Evolutionary conservation across 92 coral and sea anemone genomes (phyloP).

Genomic region (Desmophyllum pertusum): DNA sequence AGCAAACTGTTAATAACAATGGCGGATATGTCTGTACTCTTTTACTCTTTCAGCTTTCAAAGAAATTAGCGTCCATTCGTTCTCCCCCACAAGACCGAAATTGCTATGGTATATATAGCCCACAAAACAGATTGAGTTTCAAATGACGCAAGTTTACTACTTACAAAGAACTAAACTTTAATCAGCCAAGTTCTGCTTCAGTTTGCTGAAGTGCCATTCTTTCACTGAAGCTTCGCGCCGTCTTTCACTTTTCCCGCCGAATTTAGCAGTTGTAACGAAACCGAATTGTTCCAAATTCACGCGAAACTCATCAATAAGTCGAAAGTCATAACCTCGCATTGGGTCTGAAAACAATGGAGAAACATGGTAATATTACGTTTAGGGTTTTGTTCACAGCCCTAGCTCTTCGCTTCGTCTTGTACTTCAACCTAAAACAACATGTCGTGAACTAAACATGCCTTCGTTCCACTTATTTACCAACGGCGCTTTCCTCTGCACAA

Average conservation of each 20-base stretch:
- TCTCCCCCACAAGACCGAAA: neutral
- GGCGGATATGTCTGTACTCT: neutral
- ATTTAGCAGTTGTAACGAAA: neutral
- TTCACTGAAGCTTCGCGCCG: neutral
- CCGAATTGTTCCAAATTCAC: neutral
- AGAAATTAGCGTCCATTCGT: neutral
- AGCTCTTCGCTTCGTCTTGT: neutral
- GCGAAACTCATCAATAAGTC: neutral
- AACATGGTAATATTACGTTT: neutral
- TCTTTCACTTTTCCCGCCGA: neutral
- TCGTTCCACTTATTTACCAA: neutral
- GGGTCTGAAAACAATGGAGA: neutral
- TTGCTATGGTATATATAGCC: neutral
- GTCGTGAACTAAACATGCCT: neutral
- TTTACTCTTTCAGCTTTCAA: neutral
- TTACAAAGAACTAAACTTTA: neutral
- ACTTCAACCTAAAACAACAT: slow-evolving; percentile 1
- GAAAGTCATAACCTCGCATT: slow-evolving; percentile 1
- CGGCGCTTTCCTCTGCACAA: neutral
- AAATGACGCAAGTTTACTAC: neutral
- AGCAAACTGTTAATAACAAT: neutral
- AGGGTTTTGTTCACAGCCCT: neutral
- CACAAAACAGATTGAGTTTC: neutral
- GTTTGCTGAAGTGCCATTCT: neutral
- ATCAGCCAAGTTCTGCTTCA: neutral